These are phyloP conservation scores for Aspiorhynchus laticeps DNA, from an alignment of 2,113 vertebrate species.

Conservation along the genomic window DNA sequence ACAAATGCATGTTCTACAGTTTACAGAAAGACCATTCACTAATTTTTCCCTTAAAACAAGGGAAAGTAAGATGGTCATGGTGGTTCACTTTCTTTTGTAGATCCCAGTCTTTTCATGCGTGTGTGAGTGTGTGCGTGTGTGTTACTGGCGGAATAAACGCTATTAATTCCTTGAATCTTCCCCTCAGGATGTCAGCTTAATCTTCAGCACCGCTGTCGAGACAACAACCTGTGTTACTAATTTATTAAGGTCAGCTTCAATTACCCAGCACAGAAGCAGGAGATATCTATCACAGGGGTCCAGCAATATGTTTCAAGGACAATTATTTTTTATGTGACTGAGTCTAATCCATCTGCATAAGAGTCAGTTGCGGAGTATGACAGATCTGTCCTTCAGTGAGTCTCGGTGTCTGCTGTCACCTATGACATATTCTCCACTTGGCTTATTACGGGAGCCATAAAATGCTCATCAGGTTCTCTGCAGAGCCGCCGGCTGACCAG, in stretches of 20 bases:
- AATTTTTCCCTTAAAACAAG: not conserved
- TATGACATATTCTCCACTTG: conserved; percentile 54
- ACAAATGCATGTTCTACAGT: not conserved
- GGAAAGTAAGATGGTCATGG: not conserved
- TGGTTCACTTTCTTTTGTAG: not conserved
- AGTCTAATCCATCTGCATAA: conserved; percentile 77
- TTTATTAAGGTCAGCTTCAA: conserved; percentile 76
- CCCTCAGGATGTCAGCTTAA: conserved; percentile 66
- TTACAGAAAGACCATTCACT: not conserved
- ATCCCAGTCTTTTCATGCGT: not conserved
- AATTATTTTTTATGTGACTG: conserved; percentile 76
- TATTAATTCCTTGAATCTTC: conserved; percentile 71
- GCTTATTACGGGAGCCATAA: conserved; percentile 52
- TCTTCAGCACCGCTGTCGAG: conserved; percentile 65
- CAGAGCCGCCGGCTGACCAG: conserved; percentile 31
- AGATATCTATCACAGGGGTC: conserved; percentile 69
- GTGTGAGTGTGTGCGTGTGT: conserved; percentile 41
- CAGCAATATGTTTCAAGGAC: conserved; percentile 74
- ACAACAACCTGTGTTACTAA: conserved; percentile 66
- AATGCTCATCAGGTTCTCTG: conserved; percentile 53
- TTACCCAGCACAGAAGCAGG: conserved; percentile 66
- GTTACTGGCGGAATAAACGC: conserved; percentile 48
- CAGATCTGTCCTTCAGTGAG: conserved; percentile 73
- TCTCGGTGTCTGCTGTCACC: conserved; percentile 48
- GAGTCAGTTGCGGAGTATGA: conserved; percentile 67